Percentiles rank a stretch among this genome's conserved stretches.
Evolutionary conservation across 2,797 vertebrate genomes (phyloP).

Genomic region (Anabacerthia variegaticeps): DNA sequence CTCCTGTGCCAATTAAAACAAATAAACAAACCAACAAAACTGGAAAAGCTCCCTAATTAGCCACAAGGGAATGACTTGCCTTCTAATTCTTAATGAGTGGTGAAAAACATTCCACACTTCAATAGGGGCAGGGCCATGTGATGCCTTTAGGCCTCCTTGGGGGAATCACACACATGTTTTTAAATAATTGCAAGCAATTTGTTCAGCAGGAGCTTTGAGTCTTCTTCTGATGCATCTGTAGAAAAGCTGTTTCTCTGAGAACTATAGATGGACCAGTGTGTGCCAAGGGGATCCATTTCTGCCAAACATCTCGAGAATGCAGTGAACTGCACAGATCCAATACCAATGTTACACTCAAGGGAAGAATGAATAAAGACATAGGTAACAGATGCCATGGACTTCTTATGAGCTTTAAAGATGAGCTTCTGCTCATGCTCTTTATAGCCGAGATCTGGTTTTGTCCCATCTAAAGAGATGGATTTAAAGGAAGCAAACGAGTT

Average conservation of each 20-base stretch:
- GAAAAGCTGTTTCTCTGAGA: not conserved
- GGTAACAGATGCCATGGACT: not conserved
- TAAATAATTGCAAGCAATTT: not conserved
- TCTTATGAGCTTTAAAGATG: not conserved
- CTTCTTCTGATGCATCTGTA: not conserved
- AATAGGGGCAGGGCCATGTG: not conserved
- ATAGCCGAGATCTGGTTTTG: not conserved
- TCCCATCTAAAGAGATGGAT: not conserved
- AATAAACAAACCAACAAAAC: not conserved
- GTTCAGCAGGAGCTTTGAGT: not conserved
- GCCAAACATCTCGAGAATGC: not conserved
- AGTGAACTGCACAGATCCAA: not conserved
- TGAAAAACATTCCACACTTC: not conserved
- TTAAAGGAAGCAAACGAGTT: not conserved
- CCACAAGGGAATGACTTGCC: not conserved
- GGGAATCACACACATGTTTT: not conserved
- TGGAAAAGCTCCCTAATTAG: not conserved
- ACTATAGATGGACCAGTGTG: not conserved
- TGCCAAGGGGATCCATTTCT: not conserved
- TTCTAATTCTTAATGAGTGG: not conserved
- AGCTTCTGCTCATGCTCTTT: not conserved
- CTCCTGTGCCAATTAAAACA: not conserved
- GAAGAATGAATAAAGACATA: not conserved
- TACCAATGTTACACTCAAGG: not conserved
- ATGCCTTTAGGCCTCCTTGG: not conserved